Conservation (phyloP, 1,140 invertebrate species). For the Dinoponera quadriceps region DNA sequence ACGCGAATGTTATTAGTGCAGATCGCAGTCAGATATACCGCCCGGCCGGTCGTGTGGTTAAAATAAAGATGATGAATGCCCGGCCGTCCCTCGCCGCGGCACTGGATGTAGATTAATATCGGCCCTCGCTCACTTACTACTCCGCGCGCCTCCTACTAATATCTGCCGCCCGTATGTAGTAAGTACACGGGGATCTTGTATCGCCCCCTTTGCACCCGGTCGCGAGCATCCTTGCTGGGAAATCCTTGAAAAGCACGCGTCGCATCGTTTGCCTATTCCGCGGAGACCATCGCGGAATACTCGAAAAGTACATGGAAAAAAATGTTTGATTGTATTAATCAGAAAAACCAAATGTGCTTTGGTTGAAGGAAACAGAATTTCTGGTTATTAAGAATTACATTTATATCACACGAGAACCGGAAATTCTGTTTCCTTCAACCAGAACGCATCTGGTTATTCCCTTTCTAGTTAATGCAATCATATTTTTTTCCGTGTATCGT, state of each 20-base stretch:
- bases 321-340: too few species aligned
- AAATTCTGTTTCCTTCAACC: too few species aligned
- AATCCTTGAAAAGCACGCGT: neutral
- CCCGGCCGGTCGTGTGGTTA: slow-evolving; percentile 78
- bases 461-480: too few species aligned
- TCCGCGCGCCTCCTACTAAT: slow-evolving; percentile 69
- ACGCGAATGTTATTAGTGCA: slow-evolving; percentile 82
- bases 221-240: slow-evolving; percentile 20
- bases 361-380: too few species aligned
- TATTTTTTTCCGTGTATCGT: too few species aligned
- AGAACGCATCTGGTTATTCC: too few species aligned
- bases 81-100: slow-evolving; percentile 72
- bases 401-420: too few species aligned
- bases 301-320: too few species aligned
- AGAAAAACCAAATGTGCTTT: too few species aligned
- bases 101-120: slow-evolving; percentile 81
- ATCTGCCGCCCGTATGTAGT: slow-evolving; percentile 55
- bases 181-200: slow-evolving; percentile 50
- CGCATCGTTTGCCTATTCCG: neutral
- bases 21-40: slow-evolving; percentile 80
- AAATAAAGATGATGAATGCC: slow-evolving; percentile 83
- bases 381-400: too few species aligned
- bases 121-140: slow-evolving; percentile 72
- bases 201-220: slow-evolving; percentile 22
- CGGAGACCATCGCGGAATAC: neutral